phyloP scores from a whole-genome alignment of 2,888 invertebrate genomes.

The Hirudinaria manillensis region DNA sequence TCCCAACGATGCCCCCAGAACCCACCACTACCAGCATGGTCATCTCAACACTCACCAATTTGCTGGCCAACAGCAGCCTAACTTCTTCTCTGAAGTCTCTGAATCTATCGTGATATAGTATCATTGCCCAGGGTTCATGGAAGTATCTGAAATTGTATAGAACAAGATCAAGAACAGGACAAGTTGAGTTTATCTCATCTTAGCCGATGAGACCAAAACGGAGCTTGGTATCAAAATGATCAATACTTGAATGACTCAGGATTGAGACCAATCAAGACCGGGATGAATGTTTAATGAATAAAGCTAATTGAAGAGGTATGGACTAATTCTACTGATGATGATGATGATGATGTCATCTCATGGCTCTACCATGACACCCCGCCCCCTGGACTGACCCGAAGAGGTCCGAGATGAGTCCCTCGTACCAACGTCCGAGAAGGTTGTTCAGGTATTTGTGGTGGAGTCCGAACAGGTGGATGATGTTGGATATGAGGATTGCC shows the following conservation, averaged over 20 bases:
- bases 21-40: too few relatives aligned
- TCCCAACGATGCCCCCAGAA: too few relatives aligned
- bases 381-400: constrained; percentile 43
- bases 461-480: constrained; percentile 65
- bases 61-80: constrained; percentile 46
- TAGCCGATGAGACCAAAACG: not conserved
- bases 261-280: not conserved
- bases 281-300: too few relatives aligned
- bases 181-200: not conserved
- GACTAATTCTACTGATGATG: too few relatives aligned
- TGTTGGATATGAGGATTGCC: constrained; percentile 48
- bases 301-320: too few relatives aligned
- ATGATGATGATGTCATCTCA: too few relatives aligned
- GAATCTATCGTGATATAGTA: constrained; percentile 54
- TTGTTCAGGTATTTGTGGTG: constrained; percentile 70
- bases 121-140: constrained; percentile 51
- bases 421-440: constrained; percentile 61
- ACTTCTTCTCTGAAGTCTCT: constrained; percentile 53
- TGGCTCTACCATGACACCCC: too few relatives aligned
- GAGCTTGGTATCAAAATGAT: not conserved
- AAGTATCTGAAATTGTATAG: constrained; percentile 54
- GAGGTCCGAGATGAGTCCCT: constrained; percentile 62
- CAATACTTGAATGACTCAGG: not conserved
- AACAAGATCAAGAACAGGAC: not conserved
- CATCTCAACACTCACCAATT: not conserved